These are phyloP conservation scores for Magallana ariakensis DNA, from an alignment of 1,140 invertebrate species.

Conservation along the genomic window DNA sequence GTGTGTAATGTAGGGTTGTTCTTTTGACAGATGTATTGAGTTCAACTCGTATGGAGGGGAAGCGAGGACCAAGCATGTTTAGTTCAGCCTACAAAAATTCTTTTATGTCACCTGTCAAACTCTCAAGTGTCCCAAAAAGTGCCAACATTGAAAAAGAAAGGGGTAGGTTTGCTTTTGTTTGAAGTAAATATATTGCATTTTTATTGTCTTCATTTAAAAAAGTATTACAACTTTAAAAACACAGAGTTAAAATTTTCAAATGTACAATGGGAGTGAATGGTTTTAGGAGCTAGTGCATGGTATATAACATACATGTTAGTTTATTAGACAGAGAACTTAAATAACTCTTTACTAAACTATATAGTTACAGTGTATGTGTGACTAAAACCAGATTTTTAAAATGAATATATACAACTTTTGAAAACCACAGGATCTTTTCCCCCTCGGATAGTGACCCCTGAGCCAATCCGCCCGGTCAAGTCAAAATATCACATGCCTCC, in stretches of 20 bases:
- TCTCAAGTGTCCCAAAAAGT: constrained; percentile 58
- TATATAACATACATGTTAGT: too few species aligned
- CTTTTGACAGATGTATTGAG: constrained; percentile 6
- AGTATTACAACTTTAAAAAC: too few species aligned
- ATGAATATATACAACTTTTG: too few species aligned
- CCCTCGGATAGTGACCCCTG: constrained; percentile 63
- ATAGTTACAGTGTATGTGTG: too few species aligned
- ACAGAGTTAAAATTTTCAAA: too few species aligned
- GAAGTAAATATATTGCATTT: too few species aligned
- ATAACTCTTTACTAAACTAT: too few species aligned
- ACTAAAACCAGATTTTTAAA: too few species aligned
- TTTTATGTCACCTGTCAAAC: constrained; percentile 65
- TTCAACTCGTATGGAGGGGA: neutral
- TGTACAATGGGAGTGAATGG: too few species aligned
- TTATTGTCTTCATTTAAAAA: too few species aligned
- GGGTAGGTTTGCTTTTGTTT: neutral
- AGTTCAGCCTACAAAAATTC: constrained; percentile 63
- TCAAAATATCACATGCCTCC: constrained; percentile 64
- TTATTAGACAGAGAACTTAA: too few species aligned
- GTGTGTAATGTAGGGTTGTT: neutral
- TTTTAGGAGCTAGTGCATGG: too few species aligned
- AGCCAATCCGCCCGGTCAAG: constrained; percentile 63
- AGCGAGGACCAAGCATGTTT: constrained; percentile 63
- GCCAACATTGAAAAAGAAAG: constrained; percentile 14
- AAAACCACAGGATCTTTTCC: constrained; percentile 56